Evolutionary conservation across 2,113 vertebrate genomes (phyloP), one percentile per base, ranked within the genome.

Genomic region (Myocastor coypus): DNA sequence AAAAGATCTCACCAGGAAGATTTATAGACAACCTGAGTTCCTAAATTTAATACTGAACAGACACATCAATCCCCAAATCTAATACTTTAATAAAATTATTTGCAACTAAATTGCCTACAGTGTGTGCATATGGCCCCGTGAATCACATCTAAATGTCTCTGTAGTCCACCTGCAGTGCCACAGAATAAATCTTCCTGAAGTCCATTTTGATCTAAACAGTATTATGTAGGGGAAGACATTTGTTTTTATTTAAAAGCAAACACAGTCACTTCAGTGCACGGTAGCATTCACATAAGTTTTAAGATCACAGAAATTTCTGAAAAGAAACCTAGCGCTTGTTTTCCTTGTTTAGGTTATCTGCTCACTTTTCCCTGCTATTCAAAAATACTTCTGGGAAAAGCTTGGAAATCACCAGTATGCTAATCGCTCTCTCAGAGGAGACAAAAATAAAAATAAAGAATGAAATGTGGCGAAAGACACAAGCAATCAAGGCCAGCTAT

Each of bases 211-310:
- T 61, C 63, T 82, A n/a, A 71, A 88, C 37, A 82, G 5, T 5
- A 22, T 37, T 4, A 80, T 16, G 9, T 7, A 1, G 55, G 52
- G 9, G 55, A 73, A 34, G 77, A 55, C 50, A 80, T 55, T 64
- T 78, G 42, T 42, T 73, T 64, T 91, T 73, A 96, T 83, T 93
- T 93, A 84, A 94, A 94, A 95, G 63, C 80, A 93, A 77, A 89
- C 30, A 78, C 16, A 71, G 83, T 19, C 52, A 61, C 19, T 55
- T 84, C 42, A 84, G 19, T 34, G 80, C 14, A 40, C 57, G 28
- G 32, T 81, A 12, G 24, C 24, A 52, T 81, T 69, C 57, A 26
- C 68, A 8, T 40, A 73, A 19, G 40, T 68, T 88, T 92, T 66
- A 87, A 71, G 68, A 95, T 66, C 80, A 82, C 10, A 85, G 37